Evolutionary conservation across 2,797 vertebrate species (phyloP).

Genomic region (Hylomyscus alleni): DNA sequence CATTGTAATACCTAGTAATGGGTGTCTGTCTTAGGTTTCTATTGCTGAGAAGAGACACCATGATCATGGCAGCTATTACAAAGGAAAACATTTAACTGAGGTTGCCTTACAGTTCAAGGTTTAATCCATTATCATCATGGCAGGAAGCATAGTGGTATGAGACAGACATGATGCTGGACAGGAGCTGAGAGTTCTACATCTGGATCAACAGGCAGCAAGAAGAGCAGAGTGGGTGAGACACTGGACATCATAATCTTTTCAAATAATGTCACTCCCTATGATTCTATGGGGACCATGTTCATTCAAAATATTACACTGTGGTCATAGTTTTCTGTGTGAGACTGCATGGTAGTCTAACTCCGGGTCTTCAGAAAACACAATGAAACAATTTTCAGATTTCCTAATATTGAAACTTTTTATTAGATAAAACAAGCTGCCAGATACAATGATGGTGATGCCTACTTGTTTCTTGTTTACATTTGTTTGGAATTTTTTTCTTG

Average conservation of each 20-base stretch:
- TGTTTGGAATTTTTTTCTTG: not conserved
- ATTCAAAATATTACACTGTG: not conserved
- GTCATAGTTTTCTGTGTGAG: not conserved
- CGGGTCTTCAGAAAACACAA: not conserved
- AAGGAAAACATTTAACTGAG: not conserved
- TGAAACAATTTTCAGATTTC: not conserved
- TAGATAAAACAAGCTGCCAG: not conserved
- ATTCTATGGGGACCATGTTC: not conserved
- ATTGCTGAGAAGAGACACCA: not conserved
- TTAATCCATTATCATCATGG: not conserved
- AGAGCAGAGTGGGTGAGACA: not conserved
- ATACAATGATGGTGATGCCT: not conserved
- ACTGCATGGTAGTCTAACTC: not conserved
- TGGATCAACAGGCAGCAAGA: not conserved
- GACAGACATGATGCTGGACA: not conserved
- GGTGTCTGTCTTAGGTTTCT: not conserved
- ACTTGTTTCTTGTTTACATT: not conserved
- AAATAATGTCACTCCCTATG: not conserved
- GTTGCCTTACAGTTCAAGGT: not conserved
- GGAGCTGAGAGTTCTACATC: not conserved
- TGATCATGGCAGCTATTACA: not conserved
- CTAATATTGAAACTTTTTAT: not conserved
- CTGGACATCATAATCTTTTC: not conserved
- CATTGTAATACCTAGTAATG: not conserved
- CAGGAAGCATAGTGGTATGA: not conserved